These are phyloP conservation scores for Upupa epops DNA, from an alignment of 2,113 vertebrate species.

Conservation along the genomic window DNA sequence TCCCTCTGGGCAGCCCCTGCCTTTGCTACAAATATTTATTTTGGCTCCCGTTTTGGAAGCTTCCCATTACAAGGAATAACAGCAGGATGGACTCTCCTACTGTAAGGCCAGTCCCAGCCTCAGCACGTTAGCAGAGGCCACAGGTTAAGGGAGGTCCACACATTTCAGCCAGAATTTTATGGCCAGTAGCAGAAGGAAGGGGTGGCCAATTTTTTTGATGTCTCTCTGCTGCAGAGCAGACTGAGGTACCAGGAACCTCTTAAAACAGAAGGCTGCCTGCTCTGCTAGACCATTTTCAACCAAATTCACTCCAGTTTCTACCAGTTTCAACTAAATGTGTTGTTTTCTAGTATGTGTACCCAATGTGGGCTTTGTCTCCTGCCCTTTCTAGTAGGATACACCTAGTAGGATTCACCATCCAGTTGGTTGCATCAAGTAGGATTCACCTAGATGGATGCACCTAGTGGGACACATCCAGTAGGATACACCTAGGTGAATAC, in stretches of 20 bases:
- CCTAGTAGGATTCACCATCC: neutral
- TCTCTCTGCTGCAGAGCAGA: neutral
- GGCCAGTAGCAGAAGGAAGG: neutral
- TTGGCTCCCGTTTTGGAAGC: constrained; percentile 32
- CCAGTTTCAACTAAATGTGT: neutral
- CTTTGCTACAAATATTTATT: constrained; percentile 48
- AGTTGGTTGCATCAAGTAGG: neutral
- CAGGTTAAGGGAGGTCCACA: neutral
- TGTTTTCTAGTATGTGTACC: neutral
- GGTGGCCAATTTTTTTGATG: neutral
- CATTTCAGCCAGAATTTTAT: neutral
- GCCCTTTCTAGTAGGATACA: neutral
- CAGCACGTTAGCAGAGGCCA: neutral
- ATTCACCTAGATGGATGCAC: neutral
- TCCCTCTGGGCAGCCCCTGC: constrained; percentile 14
- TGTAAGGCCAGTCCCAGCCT: neutral
- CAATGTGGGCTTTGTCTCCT: neutral
- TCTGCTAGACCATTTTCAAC: neutral
- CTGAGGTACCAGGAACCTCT: neutral
- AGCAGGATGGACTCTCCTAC: constrained; percentile 49
- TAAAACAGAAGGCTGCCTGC: neutral
- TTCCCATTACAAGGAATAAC: constrained; percentile 22
- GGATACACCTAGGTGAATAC: too few relatives aligned
- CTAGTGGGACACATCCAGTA: too few relatives aligned
- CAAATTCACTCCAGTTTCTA: neutral